Base-by-base conservation (phyloP, 2,888 invertebrate species). In the Agrenia bidenticulata region DNA sequence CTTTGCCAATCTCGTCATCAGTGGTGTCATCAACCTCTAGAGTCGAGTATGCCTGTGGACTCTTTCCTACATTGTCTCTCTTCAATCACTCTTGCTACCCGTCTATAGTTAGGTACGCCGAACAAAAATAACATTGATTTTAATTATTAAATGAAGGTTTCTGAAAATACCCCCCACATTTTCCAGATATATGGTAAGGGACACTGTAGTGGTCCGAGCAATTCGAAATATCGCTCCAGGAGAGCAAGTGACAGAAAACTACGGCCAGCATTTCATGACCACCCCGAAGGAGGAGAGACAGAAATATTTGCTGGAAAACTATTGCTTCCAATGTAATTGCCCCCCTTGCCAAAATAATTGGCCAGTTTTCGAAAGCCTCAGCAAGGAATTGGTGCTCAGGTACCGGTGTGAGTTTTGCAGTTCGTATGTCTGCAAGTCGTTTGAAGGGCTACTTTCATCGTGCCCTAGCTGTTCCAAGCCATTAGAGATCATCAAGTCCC, bases 21-120 rank as follows among this genome's bases (percentile, higher is more conserved):
- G 66, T 66, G 49, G 26, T 56, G 42, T 42, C 19, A 55, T 64
- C 64, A 59, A 64, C 64, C 60, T 60, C 64, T 49, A 64, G 63
- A 37, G 53, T 68, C 53, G 65, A 64, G 56, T 50, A 64, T 9
- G 68, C 64, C 23, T 64, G 54, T 64, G 70, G 81, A 81, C 76
- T 92, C 37, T 92, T 89, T 78, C 86, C 88, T 0, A 87, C 88
- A 0, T 89, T 88, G 0, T 87, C 90, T 0, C 83, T 90, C 51
- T 90, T 91, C 79, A 92, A 92, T 80, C 92, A 92, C 77, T 89
- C 89, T 76, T 92, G 92, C 78, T 88, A 88, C 79, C 89, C 90
- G 0, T 86, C 87, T 9, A 87, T 89, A 0, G 86, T 87, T 49
- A 86, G 89, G 89, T 89, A 79, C 4, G 32, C 5, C 4, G 32